Percentiles rank a stretch among this genome's conserved stretches.
phyloP scores from a whole-genome alignment of 2,797 vertebrate genomes.

The Enteromius unitaeniatus region DNA sequence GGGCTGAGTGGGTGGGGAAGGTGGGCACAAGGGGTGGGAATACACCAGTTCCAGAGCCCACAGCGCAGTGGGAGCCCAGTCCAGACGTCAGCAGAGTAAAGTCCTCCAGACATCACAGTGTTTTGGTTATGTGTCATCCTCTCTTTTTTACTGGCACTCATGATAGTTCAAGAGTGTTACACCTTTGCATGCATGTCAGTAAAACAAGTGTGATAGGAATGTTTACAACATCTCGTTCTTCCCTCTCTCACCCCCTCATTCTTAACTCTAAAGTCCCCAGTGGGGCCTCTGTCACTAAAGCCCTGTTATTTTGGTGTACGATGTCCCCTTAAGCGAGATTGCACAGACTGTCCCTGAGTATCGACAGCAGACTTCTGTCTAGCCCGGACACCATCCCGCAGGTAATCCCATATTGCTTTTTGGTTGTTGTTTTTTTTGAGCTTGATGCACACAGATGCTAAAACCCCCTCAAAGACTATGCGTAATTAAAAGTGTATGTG shows the following conservation, averaged over 20 bases:
- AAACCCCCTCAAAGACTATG: constrained; percentile 3
- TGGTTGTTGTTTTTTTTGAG: constrained; percentile 12
- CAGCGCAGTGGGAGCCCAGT: constrained; percentile 51
- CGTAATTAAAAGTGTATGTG: constrained; percentile 46
- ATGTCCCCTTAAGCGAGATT: constrained; percentile 71
- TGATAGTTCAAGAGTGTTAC: constrained; percentile 33
- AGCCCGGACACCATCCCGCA: constrained; percentile 68
- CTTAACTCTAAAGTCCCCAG: constrained; percentile 31
- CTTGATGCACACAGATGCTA: constrained; percentile 29
- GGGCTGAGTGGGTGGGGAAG: constrained; percentile 24
- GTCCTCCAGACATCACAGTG: constrained; percentile 34
- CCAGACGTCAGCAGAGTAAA: constrained; percentile 43
- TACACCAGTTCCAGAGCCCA: constrained; percentile 46
- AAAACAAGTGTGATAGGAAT: constrained; percentile 8
- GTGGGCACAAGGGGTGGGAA: constrained; percentile 40
- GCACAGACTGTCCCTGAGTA: constrained; percentile 74
- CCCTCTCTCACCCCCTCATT: constrained; percentile 21
- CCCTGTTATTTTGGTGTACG: constrained; percentile 72
- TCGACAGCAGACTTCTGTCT: constrained; percentile 71
- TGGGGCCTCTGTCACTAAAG: constrained; percentile 52
- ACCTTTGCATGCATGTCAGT: constrained; percentile 48
- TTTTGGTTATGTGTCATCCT: constrained; percentile 4
- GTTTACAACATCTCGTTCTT: constrained; percentile 36
- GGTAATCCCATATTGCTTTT: constrained; percentile 63
- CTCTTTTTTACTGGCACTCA: constrained; percentile 32